These are phyloP conservation scores for Buathra laborator DNA, from an alignment of 2,888 invertebrate genomes.

Conservation along the genomic window DNA sequence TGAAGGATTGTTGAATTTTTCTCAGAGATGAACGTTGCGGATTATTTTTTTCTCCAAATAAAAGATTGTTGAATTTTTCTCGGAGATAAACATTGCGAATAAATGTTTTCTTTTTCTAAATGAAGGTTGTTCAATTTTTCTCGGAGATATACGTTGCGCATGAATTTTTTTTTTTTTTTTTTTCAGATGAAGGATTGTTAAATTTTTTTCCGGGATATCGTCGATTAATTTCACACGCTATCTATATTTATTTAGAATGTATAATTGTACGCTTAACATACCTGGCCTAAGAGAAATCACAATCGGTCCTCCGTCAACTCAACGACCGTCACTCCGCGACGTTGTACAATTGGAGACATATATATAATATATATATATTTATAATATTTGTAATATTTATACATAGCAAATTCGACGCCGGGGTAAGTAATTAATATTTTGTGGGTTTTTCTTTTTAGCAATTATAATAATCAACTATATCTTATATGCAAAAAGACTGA, in stretches of 20 bases:
- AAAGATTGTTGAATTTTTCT: slow-evolving; percentile 49
- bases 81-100: slow-evolving; percentile 34
- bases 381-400: slow-evolving; percentile 62
- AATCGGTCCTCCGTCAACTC: slow-evolving; percentile 76
- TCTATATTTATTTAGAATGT: slow-evolving; percentile 84
- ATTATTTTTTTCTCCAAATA: slow-evolving; percentile 23
- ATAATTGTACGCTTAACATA: slow-evolving; percentile 84
- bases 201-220: slow-evolving; percentile 56
- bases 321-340: slow-evolving; percentile 65
- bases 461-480: slow-evolving; percentile 63
- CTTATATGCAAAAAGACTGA: slow-evolving; percentile 62
- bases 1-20: slow-evolving; percentile 47
- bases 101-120: slow-evolving; percentile 21
- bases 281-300: slow-evolving; percentile 83
- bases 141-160: background rate
- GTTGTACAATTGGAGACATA: slow-evolving; percentile 70
- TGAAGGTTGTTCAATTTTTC: too few relatives aligned
- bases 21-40: slow-evolving; percentile 39
- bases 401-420: slow-evolving; percentile 69
- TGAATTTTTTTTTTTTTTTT: slow-evolving; percentile 31
- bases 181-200: slow-evolving; percentile 38
- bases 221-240: slow-evolving; percentile 83
- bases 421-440: slow-evolving; percentile 63
- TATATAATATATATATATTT: slow-evolving; percentile 54
- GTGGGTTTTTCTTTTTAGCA: slow-evolving; percentile 47